Percentiles rank a stretch among this genome's conserved stretches.
Conservation (phyloP, 2,888 invertebrate genomes). For the Cataglyphis altisquamis region DNA sequence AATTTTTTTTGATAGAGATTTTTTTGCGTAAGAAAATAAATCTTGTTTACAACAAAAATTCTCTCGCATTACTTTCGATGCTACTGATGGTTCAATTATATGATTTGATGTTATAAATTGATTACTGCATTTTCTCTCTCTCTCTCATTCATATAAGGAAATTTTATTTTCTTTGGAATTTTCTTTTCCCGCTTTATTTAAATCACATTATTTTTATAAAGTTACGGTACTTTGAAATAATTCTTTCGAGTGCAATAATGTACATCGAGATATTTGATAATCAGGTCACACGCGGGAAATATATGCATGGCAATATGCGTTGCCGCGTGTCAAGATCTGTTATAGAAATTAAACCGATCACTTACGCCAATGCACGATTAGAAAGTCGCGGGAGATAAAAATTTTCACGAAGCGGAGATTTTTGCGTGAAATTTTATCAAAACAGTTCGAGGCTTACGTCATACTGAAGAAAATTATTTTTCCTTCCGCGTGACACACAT, state of each 20-base stretch:
- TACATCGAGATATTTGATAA: constrained; percentile 14
- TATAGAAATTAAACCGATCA: constrained; percentile 27
- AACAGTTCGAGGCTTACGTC: background rate
- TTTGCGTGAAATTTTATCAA: constrained; percentile 26
- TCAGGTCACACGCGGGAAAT: constrained; percentile 10
- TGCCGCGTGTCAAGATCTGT: constrained; percentile 6
- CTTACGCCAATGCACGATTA: constrained; percentile 43
- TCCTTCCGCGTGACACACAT: background rate
- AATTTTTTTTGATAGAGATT: background rate
- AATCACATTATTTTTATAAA: background rate
- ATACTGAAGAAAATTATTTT: constrained; percentile 21
- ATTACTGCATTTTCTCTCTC: background rate
- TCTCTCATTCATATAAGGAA: background rate
- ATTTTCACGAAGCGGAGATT: constrained; percentile 18
- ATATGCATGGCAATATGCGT: constrained; percentile 17
- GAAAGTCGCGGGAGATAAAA: constrained; percentile 40
- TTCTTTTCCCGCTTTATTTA: background rate
- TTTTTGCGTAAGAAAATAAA: background rate
- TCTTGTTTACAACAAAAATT: background rate
- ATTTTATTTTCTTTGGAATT: background rate
- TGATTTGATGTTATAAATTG: background rate
- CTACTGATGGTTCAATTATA: background rate
- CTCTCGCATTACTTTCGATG: background rate
- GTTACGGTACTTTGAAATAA: background rate
- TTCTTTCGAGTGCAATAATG: constrained; percentile 30